Evolutionary conservation across 2,797 vertebrate species (phyloP), one percentile per base, ranked within the genome.

Genomic region (Sciurus vulgaris): DNA sequence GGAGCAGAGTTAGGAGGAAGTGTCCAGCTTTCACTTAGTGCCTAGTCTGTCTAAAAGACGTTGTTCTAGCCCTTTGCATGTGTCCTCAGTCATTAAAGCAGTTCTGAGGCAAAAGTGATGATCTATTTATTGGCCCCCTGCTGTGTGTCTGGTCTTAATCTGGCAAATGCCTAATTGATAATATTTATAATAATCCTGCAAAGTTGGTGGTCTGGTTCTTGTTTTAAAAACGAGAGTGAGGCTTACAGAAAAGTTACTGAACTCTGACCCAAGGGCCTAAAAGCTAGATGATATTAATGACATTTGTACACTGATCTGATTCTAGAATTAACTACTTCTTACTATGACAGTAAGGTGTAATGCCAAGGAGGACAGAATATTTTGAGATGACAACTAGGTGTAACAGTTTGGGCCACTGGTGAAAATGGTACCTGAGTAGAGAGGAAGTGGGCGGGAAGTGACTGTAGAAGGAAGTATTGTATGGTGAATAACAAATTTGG

Each of bases 21-120:
- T 14, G 28, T 38, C 49, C 67, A 4, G 30, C 85, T 44, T 81
- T 54, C 12, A 2, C 11, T 49, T 28, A 67, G 22, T 72, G 82
- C 51, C 28, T 9, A 0, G 72, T 22, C 0, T 76, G 3, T 10
- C 59, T 26, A 30, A 13, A 51, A 0, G n/a, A 13, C 13, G 4
- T 15, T 26, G 15, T 61, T 10, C 22, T 38, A 10, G 61, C 33
- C 35, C n/a, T 54, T 30, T 47, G 0, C 49, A 8, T 24, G 0
- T 7, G 41, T 4, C 33, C n/a, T 65, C 15, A 6, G 72, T 72
- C 17, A 11, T 15, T 33, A 54, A n/a, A 41, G n/a, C 77, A 41
- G 1, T 26, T 41, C 63, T 63, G 85, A 70, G 78, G 33, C 61
- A 61, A 20, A 61, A 67, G 8, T 49, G n/a, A 5, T 51, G 22